Evolutionary conservation across 2,113 vertebrate genomes (phyloP), one percentile per base, ranked within the genome.

Genomic region (Pangasianodon hypophthalmus): DNA sequence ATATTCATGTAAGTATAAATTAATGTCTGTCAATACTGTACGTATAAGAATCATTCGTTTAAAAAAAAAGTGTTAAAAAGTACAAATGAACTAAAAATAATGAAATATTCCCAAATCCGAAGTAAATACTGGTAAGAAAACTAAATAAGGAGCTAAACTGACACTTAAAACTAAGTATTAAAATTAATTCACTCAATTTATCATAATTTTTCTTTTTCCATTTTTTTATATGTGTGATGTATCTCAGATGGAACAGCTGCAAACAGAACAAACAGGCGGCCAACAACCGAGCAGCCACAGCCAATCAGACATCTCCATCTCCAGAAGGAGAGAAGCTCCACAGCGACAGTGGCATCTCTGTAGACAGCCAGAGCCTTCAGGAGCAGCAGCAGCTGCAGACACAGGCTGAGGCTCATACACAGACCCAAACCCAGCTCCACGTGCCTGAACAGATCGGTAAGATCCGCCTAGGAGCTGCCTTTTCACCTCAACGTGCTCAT

Each of bases 291-390:
- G 95, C 95, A 5, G 95, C 95, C 41, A 97, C 98, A 0, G 97
- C 95, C 91, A 98, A 98, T 95, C 98, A 99, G 95, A 98, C 97
- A n/a, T 87, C 86, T 0, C 97, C 97, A 16, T 98, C 98, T 0
- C 97, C 98, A 0, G 98, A 99, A 93, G 98, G 98, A 4, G 98
- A 99, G 93, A 99, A 99, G 91, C 97, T 99, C 54, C 98, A 99
- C 95, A 99, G 98, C 0, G 98, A 99, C 96, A 99, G 98, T 0
- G 98, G 98, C 91, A 99, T 99, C 96, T 99, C 98, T 0, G 98
- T 99, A 94, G 98, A 99, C 95, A 98, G 97, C 92, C 98, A 99
- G 95, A 99, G 98, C 94, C 97, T 98, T 86, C 98, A 98, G 19
- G 98, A 99, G 92, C 98, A 98, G 94, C 95, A 93, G 81, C 54